Percentiles rank a stretch among this genome's conserved stretches.
Conservation (phyloP, 2,113 vertebrate genomes). For the Psammodynastes pulverulentus region DNA sequence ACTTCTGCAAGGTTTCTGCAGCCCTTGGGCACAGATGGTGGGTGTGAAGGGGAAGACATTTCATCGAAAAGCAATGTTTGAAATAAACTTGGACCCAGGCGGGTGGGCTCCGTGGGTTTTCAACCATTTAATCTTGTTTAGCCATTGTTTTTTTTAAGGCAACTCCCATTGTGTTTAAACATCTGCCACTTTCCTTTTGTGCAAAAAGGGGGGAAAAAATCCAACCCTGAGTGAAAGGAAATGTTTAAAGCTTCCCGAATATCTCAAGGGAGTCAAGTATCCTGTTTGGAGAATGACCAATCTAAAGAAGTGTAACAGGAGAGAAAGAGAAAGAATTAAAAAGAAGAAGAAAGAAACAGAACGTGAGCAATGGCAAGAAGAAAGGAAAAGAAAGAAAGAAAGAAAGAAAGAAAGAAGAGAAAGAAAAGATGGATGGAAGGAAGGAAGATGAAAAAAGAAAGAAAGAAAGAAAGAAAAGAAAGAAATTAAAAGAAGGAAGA, state of each 20-base stretch:
- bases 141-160: slow-evolving; percentile 34
- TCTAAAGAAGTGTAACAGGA: background rate
- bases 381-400: background rate
- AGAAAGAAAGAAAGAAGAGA: background rate
- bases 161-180: slow-evolving; percentile 14
- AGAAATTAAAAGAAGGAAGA: too few relatives aligned
- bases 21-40: slow-evolving; percentile 26
- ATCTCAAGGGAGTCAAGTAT: background rate
- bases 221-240: background rate
- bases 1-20: background rate
- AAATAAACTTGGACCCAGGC: slow-evolving; percentile 9
- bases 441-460: too few relatives aligned
- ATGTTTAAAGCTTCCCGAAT: slow-evolving; percentile 17
- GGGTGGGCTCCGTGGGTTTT: slow-evolving; percentile 12
- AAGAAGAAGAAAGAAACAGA: background rate
- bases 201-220: background rate
- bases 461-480: too few relatives aligned
- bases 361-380: background rate
- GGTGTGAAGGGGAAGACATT: slow-evolving; percentile 21
- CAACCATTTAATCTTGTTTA: slow-evolving; percentile 31
- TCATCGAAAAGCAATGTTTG: slow-evolving; percentile 7
- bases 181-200: background rate
- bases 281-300: background rate
- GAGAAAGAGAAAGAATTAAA: background rate
- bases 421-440: too few relatives aligned